phyloP scores from a whole-genome alignment of 2,888 invertebrate genomes.

The Synanthedon vespiformis region DNA sequence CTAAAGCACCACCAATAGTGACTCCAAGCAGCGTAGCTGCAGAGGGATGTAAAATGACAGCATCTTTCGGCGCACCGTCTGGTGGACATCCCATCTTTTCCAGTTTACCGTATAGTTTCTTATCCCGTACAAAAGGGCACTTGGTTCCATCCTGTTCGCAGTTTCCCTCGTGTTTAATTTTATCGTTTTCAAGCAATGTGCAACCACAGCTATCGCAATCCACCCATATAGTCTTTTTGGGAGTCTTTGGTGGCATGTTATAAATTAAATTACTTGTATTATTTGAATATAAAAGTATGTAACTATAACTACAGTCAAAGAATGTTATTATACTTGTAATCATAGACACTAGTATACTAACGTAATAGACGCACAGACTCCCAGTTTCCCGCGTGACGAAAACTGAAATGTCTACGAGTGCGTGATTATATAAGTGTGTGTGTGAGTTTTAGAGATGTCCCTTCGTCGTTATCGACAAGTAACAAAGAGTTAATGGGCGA shows the following conservation, averaged over 20 bases:
- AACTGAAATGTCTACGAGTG: no score
- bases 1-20: slow-evolving; percentile 48
- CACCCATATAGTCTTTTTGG: slow-evolving; percentile 71
- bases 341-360: no score
- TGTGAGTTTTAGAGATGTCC: no score
- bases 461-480: no score
- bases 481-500: no score
- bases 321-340: no score
- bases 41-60: slow-evolving; percentile 52
- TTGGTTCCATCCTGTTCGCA: slow-evolving; percentile 62
- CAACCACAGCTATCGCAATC: slow-evolving; percentile 74
- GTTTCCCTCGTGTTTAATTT: slow-evolving; percentile 63
- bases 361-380: no score
- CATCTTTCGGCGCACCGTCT: slow-evolving; percentile 46
- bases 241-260: slow-evolving; percentile 50
- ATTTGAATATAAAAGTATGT: background rate
- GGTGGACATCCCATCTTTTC: slow-evolving; percentile 39
- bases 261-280: background rate
- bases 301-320: background rate
- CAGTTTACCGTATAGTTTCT: slow-evolving; percentile 43
- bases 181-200: slow-evolving; percentile 70
- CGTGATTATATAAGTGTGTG: no score
- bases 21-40: slow-evolving; percentile 47
- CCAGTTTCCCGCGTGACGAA: no score
- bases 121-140: slow-evolving; percentile 49